phyloP scores from a whole-genome alignment of 2,888 invertebrate species.

The Gari tellinella region DNA sequence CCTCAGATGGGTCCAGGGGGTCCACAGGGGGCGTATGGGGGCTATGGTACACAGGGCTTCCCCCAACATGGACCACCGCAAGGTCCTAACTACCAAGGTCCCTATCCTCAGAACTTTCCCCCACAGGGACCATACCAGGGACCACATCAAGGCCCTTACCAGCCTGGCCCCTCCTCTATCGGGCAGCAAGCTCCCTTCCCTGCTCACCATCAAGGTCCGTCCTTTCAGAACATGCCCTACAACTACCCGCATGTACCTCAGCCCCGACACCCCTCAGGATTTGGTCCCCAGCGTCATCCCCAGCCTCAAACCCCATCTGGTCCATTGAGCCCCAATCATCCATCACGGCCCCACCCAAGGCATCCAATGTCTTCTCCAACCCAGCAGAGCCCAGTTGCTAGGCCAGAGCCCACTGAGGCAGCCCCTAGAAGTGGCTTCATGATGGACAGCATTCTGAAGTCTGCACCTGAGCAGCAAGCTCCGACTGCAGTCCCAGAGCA shows the following conservation, averaged over 20 bases:
- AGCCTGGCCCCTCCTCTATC: slow-evolving; percentile 17
- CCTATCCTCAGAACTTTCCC: slow-evolving; percentile 17
- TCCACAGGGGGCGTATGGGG: slow-evolving; percentile 5
- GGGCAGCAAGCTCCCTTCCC: slow-evolving; percentile 15
- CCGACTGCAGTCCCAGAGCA: not conserved
- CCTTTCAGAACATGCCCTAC: slow-evolving; percentile 38
- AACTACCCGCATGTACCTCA: slow-evolving; percentile 41
- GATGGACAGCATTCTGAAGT: slow-evolving; percentile 63
- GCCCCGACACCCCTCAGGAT: slow-evolving; percentile 15
- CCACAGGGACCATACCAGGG: slow-evolving; percentile 3
- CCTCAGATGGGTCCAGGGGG: slow-evolving; percentile 26
- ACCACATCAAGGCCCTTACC: slow-evolving; percentile 33
- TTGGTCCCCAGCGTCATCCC: slow-evolving; percentile 12
- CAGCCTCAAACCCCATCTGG: slow-evolving; percentile 7
- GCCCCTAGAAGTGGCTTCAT: slow-evolving; percentile 49
- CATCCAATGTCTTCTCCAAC: slow-evolving; percentile 14
- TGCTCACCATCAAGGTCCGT: slow-evolving; percentile 29
- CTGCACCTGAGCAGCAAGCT: slow-evolving; percentile 23
- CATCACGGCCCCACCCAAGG: slow-evolving; percentile 25
- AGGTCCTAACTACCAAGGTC: slow-evolving; percentile 26
- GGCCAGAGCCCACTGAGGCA: not conserved
- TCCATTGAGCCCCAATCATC: slow-evolving; percentile 29
- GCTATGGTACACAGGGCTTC: slow-evolving; percentile 21
- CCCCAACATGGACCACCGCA: slow-evolving; percentile 17
- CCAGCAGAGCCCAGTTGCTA: slow-evolving; percentile 17